Base-by-base conservation (phyloP, 2,797 vertebrate genomes). In the Enteromius argenteus region DNA sequence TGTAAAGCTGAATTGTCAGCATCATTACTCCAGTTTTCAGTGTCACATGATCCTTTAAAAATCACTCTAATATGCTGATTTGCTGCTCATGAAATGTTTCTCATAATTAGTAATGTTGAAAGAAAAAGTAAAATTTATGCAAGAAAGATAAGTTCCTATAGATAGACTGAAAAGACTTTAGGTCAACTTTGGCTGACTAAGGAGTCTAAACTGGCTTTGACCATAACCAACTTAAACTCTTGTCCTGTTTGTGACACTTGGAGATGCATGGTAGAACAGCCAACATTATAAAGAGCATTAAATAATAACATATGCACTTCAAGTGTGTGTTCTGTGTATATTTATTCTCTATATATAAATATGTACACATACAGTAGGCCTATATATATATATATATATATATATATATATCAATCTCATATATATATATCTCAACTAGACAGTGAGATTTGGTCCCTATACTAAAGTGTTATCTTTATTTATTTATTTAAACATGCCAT, bases 131-230 rank as follows among this genome's bases (percentile, higher is more conserved):
- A 7, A 8, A 35, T 39, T 11, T 3, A 19, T 30, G 23, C 1
- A 4, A 5, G 1, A 76, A 30, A 14, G 51, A 39, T 58, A 1
- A 58, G 73, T 76, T 39, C 30, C 51, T 58, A 53, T 35, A 76
- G 51, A 76, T 11, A 58, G 51, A 58, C 51, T n/a, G 4, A 49
- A 75, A 35, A 13, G 21, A 10, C 17, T 27, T 75, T 75, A 75
- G 37, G 19, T n/a, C 19, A 1, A 56, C 49, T 56, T 72, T 46
- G 42, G 42, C n/a, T 13, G 69, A 72, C 42, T 44, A 72, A 44
- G 42, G 69, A 72, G 69, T 72, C 13, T 49, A 72, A 72, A 72
- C 69, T 49, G 69, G 69, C 14, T 46, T 49, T 46, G 32, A 21
- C 64, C 32, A 67, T 21, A 32, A 9, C 35, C 9, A 37, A 67